Conservation (phyloP, 2,888 invertebrate species). For the Drosophila sordidapex region DNA sequence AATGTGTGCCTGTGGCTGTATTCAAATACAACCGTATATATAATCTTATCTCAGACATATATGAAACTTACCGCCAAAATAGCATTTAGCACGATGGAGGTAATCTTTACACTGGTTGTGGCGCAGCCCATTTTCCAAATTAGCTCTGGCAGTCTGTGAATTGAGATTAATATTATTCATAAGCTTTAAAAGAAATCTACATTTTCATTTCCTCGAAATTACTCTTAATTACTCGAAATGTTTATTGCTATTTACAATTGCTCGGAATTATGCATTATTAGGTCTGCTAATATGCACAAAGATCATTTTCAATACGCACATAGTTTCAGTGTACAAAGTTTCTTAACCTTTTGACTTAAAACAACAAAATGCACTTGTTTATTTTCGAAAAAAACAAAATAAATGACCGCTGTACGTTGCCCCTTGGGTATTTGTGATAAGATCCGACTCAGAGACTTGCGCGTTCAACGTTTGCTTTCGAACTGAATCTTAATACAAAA, state of each 20-base stretch:
- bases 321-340: constrained; percentile 50
- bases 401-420: constrained; percentile 39
- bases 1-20: constrained; percentile 2
- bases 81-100: constrained; percentile 74
- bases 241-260: constrained; percentile 17
- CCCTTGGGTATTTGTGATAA: constrained; percentile 12
- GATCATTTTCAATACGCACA: constrained; percentile 6
- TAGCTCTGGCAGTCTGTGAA: constrained; percentile 26
- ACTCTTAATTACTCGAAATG: constrained; percentile 20
- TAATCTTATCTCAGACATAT: constrained; percentile 16
- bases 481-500: constrained; percentile 73
- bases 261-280: constrained; percentile 34
- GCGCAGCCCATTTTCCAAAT: constrained; percentile 78
- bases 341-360: constrained; percentile 67
- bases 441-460: constrained; percentile 60
- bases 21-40: not conserved
- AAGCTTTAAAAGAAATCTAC: not conserved
- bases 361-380: constrained; percentile 35
- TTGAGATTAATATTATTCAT: not conserved
- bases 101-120: constrained; percentile 78
- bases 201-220: constrained; percentile 10
- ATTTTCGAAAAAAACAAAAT: constrained; percentile 51
- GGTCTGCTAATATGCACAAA: constrained; percentile 6
- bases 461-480: constrained; percentile 75
- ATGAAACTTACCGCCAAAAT: constrained; percentile 81